A percentile compares a stretch with the other conserved stretches of the same genome.
Evolutionary conservation across 2,797 vertebrate species (phyloP).

Genomic region (Coendou prehensilis): DNA sequence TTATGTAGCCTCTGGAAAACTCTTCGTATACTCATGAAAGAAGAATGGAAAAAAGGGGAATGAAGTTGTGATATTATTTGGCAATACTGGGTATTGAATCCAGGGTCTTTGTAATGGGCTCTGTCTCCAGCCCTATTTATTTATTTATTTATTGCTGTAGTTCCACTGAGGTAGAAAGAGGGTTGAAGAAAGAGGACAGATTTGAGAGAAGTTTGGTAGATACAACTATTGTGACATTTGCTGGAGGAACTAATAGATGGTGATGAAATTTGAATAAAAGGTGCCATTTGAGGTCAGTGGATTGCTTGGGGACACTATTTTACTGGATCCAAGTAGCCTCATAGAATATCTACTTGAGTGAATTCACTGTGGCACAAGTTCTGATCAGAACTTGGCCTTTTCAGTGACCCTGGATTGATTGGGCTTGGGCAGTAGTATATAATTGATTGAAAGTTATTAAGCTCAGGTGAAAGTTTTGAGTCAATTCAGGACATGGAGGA

Average conservation of each 20-base stretch:
- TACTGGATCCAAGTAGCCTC: neutral
- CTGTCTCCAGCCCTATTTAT: neutral
- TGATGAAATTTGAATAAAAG: constrained; percentile 39
- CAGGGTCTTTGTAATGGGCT: neutral
- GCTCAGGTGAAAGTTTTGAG: neutral
- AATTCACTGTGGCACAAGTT: constrained; percentile 2
- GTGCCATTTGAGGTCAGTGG: constrained; percentile 30
- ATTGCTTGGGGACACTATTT: constrained; percentile 26
- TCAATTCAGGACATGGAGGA: neutral
- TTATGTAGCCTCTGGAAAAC: neutral
- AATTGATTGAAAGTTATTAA: neutral
- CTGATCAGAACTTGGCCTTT: constrained; percentile 36
- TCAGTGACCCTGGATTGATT: neutral
- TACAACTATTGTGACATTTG: neutral
- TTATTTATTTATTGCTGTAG: neutral
- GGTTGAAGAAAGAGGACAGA: neutral
- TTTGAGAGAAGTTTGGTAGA: constrained; percentile 52
- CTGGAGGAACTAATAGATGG: constrained; percentile 7
- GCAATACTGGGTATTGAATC: neutral
- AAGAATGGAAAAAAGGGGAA: neutral
- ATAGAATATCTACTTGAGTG: constrained; percentile 18
- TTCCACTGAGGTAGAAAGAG: neutral
- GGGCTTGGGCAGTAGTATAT: neutral
- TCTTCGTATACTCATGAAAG: constrained; percentile 9
- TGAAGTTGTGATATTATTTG: neutral